Evolutionary conservation across 2,113 vertebrate genomes (phyloP), one percentile per base, ranked within the genome.

Genomic region (Scomber japonicus): DNA sequence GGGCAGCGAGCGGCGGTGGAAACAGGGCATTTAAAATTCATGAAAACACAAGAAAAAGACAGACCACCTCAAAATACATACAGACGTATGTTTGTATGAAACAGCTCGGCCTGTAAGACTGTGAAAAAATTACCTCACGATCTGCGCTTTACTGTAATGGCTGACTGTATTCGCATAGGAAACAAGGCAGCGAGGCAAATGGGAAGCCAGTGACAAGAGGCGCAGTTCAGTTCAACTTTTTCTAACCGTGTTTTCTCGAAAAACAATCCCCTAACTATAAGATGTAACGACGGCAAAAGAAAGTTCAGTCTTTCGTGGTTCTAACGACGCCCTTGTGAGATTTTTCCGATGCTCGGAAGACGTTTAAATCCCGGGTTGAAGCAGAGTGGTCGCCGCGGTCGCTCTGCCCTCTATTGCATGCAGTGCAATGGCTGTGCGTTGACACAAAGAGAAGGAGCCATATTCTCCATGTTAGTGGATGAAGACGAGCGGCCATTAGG

Each of bases 361-460:
- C 44, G 64, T 85, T 81, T 57, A 85, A 93, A 91, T 90, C 62
- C 27, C 70, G 78, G 50, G 11, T 84, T 74, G 78, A 94, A 95
- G 44, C 48, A 83, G 83, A 80, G 91, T 76, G 89, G 91, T 91
- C 72, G 66, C 85, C 83, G 90, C 91, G 91, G 91, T 93, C 92
- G 93, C 89, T 91, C 92, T 92, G 95, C 94, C 92, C 95, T 94
- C 94, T 94, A 93, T 94, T 89, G 92, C 92, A 88, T 89, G 94
- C 94, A 93, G 92, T 92, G 96, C 94, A 95, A 96, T 96, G 96
- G 96, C 96, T 94, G 96, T 93, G 96, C 92, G 86, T 80, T 93
- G 94, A 96, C 96, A 96, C 96, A 96, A 96, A 97, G 95, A 96
- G 95, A 96, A 96, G 97, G 95, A 97, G 96, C 97, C 97, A 97